phyloP scores from a whole-genome alignment of 2,113 vertebrate genomes.

The Phalacrocorax brasilianus region DNA sequence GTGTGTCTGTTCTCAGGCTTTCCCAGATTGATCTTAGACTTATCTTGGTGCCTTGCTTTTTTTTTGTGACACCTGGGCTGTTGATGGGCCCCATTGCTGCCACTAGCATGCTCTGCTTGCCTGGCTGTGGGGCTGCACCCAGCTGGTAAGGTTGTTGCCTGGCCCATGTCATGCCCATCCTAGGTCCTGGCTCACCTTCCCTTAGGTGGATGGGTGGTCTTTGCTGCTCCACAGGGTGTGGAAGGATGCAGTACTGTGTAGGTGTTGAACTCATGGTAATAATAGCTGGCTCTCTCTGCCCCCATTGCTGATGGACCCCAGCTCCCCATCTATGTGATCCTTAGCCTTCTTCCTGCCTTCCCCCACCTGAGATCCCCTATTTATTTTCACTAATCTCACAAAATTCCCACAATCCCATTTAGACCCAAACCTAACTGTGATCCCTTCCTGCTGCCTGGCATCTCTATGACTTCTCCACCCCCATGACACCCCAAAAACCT shows the following conservation, averaged over 20 bases:
- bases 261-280: background rate
- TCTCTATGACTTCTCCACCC: background rate
- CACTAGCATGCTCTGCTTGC: background rate
- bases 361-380: background rate
- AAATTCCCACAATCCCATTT: background rate
- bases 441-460: background rate
- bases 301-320: background rate
- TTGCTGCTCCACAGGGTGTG: background rate
- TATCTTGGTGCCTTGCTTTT: background rate
- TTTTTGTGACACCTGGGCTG: background rate
- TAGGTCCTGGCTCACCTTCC: background rate
- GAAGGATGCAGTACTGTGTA: background rate
- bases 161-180: background rate
- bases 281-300: background rate
- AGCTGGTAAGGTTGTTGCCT: background rate
- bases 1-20: fast-evolving
- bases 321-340: background rate
- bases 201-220: background rate
- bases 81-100: background rate
- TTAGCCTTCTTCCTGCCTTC: background rate
- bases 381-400: background rate
- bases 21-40: background rate
- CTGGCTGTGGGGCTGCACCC: background rate
- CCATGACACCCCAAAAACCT: background rate
- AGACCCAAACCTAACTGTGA: background rate